phyloP scores from a whole-genome alignment of 1,140 invertebrate species.

The Drosophila melanogaster region Release_6_plus_ISO1_MT NT_033777.3:11728501-11729000 shows the following conservation, averaged over 20 bases:
- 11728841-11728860: constrained; percentile 51
- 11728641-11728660: constrained; percentile 26
- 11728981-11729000: constrained; percentile 25
- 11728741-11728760: constrained; percentile 34
- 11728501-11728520: constrained; percentile 17
- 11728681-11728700: constrained; percentile 65
- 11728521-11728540: constrained; percentile 26
- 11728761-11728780: constrained; percentile 26
- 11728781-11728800: constrained; percentile 31
- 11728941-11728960: constrained; percentile 34
- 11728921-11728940: constrained; percentile 45
- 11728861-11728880: constrained; percentile 69
- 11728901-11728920: constrained; percentile 47
- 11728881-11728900: constrained; percentile 81
- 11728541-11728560: constrained; percentile 30
- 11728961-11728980: constrained; percentile 6
- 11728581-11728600: constrained; percentile 32
- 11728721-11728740: constrained; percentile 5
- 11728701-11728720: constrained; percentile 51
- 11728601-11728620: constrained; percentile 17
- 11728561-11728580: not conserved
- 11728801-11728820: constrained; percentile 58
- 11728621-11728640: constrained; percentile 7
- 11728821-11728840: constrained; percentile 4
- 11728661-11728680: constrained; percentile 18